Percentiles rank a stretch among this genome's conserved stretches.
Conservation (phyloP, 92 coral and sea anemone species). For the Muricea muricata region DNA sequence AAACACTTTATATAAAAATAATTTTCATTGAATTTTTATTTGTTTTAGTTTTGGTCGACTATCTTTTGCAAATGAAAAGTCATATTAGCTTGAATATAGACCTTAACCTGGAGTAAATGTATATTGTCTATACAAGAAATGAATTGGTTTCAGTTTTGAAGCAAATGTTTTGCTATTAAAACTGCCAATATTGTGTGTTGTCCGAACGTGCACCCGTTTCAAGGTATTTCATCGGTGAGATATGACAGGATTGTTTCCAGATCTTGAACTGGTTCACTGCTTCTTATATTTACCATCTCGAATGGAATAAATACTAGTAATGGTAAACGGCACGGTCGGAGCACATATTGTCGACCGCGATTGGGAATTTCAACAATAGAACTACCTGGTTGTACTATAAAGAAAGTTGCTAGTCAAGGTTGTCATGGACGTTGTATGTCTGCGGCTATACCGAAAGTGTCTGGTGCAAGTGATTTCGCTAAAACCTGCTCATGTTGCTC, state of each 20-base stretch:
- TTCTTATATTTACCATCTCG: conserved; percentile 4
- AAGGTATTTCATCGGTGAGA: neutral
- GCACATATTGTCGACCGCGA: no score
- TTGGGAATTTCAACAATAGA: conserved; percentile 8
- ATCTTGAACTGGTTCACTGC: neutral
- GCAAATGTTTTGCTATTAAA: neutral
- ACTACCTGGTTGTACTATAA: neutral
- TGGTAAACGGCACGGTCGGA: conserved; percentile 5
- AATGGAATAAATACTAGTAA: neutral
- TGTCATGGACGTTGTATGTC: conserved; percentile 92
- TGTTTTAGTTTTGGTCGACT: neutral
- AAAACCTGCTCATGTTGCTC: conserved; percentile 94
- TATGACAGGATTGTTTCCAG: conserved; percentile 19
- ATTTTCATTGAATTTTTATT: neutral
- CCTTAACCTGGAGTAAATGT: neutral
- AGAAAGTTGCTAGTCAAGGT: conserved; percentile 55
- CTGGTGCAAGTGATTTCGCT: conserved; percentile 76
- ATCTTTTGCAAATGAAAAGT: neutral
- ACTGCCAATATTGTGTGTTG: neutral
- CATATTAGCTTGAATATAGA: neutral
- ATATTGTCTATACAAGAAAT: neutral
- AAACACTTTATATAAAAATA: no score
- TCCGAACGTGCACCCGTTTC: neutral
- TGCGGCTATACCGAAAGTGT: conserved; percentile 75
- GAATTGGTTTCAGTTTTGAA: neutral